Percentiles rank a stretch among this genome's conserved stretches.
Evolutionary conservation across 2,797 vertebrate genomes (phyloP).

Genomic region (Hyperoplus immaculatus): DNA sequence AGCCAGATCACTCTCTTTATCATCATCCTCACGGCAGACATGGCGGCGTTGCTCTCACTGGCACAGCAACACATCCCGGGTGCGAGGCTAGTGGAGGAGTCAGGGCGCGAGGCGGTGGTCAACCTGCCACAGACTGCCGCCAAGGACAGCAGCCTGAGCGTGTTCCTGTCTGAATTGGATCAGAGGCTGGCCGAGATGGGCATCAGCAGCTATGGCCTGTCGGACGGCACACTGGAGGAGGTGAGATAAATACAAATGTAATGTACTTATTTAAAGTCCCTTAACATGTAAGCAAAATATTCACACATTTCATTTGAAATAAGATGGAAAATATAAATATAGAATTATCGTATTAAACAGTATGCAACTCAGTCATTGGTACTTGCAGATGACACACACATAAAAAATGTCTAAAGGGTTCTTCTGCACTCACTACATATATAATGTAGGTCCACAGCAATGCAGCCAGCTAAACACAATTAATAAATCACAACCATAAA

Average conservation of each 20-base stretch:
- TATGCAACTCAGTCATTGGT: background rate
- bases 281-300: background rate
- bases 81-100: conserved; percentile 87
- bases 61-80: conserved; percentile 84
- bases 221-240: conserved; percentile 93
- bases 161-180: conserved; percentile 89
- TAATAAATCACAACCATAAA: background rate
- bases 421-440: background rate
- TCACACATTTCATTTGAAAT: background rate
- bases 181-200: conserved; percentile 83
- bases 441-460: background rate
- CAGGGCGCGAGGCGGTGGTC: conserved; percentile 86
- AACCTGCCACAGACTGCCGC: conserved; percentile 87
- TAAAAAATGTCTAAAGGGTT: background rate
- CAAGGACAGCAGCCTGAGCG: conserved; percentile 85
- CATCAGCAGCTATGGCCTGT: conserved; percentile 90
- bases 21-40: conserved; percentile 67
- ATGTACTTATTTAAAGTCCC: background rate
- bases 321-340: background rate
- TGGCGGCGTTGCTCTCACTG: conserved; percentile 80
- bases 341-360: background rate
- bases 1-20: background rate
- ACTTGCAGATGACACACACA: background rate
- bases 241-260: conserved; percentile 64
- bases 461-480: background rate